Evolutionary conservation across 2,113 vertebrate genomes (phyloP), one percentile per base, ranked within the genome.

Genomic region (Phainopepla nitens): DNA sequence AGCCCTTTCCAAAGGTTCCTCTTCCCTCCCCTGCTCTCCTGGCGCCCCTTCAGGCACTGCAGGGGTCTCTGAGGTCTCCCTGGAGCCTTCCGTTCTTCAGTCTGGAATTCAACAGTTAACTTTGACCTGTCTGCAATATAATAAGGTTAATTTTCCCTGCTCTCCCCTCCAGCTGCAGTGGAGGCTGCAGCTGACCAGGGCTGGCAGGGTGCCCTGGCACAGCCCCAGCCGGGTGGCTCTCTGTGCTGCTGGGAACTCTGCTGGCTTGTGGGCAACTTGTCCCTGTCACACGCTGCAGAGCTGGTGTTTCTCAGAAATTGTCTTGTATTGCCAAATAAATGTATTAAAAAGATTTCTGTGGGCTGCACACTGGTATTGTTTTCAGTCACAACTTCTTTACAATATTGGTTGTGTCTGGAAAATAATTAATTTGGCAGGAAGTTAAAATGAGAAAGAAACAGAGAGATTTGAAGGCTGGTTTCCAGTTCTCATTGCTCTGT

Each of bases 361-460:
- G 62, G 61, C 41, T 76, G 89, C 66, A 53, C 45, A 22, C 4
- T 0, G 4, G n/a, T 42, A 27, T 79, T 90, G 81, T 84, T 89
- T 82, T 87, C 75, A 85, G 70, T 35, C 45, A 71, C 41, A 76
- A 70, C 44, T 72, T 77, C 64, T 78, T 82, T 44, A 31, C 41
- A 64, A 44, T 56, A 51, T 29, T 20, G 36, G 4, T 66, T 73
- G 42, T 64, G 41, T 68, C 79, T 68, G 33, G n/a, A 57, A 89
- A 94, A 89, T 75, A 81, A 96, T 89, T 83, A 89, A 83, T 94
- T 71, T 89, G 53, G 41, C 77, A 84, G 88, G 76, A 94, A 94
- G 79, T 49, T 87, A 39, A 66, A 83, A 93, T 51, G 44, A 70
- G 29, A 64, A 56, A 28, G 84, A 92, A 65, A 36, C 21, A 1